Evolutionary conservation across 2,888 invertebrate species (phyloP).

Genomic region (Alsophila aescularia): DNA sequence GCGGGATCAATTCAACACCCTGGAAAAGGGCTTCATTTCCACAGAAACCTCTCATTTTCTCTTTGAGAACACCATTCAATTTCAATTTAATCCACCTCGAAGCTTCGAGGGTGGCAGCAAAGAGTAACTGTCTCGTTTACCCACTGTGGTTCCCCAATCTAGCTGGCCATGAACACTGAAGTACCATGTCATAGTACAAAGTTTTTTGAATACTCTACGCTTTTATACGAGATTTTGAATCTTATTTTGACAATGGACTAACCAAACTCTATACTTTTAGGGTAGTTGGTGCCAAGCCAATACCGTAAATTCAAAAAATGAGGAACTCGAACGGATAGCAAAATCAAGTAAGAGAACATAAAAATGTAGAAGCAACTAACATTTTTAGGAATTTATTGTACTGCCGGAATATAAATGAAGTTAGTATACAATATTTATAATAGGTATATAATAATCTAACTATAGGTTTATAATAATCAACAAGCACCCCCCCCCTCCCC

Average conservation of each 20-base stretch:
- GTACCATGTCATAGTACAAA: constrained; percentile 9
- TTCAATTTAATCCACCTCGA: constrained; percentile 67
- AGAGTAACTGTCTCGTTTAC: constrained; percentile 61
- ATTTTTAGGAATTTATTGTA: background rate
- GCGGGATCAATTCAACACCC: constrained; percentile 4
- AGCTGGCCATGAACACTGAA: background rate
- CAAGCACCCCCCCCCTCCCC: too few species aligned
- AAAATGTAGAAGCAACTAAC: background rate
- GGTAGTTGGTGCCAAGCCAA: constrained; percentile 12
- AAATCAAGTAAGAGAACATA: constrained; percentile 36
- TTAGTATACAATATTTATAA: too few species aligned
- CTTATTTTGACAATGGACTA: constrained; percentile 13
- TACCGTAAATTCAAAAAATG: constrained; percentile 25
- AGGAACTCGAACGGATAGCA: constrained; percentile 29
- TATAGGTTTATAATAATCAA: too few species aligned
- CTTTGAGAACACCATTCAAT: constrained; percentile 62
- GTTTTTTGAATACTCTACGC: background rate
- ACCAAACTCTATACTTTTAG: background rate
- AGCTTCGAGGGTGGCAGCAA: constrained; percentile 54
- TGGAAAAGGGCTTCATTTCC: constrained; percentile 26
- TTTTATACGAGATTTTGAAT: background rate
- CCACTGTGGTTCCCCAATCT: constrained; percentile 37
- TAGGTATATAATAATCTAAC: too few species aligned
- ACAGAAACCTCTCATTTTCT: constrained; percentile 46
- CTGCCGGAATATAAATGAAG: too few species aligned